These are phyloP conservation scores for Spisula solida DNA, from an alignment of 2,888 invertebrate genomes.

Conservation along the genomic window DNA sequence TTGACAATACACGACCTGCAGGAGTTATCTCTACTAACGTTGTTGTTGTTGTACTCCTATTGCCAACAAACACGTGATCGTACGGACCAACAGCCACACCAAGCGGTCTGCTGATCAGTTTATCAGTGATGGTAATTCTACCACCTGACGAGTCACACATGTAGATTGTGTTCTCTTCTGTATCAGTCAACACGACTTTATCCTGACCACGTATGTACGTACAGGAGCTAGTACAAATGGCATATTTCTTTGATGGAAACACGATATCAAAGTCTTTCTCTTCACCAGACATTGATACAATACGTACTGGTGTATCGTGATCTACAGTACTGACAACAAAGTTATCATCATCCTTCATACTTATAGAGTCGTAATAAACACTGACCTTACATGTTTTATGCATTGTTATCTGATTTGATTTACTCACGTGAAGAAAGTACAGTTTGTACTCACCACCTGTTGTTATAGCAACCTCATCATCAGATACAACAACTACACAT, in stretches of 20 bases:
- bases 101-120: conserved; percentile 10
- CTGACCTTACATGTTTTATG: not conserved
- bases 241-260: conserved; percentile 30
- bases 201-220: conserved; percentile 29
- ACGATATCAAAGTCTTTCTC: conserved; percentile 22
- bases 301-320: conserved; percentile 29
- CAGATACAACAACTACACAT: conserved; percentile 23
- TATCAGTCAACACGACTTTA: conserved; percentile 33
- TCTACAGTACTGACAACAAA: conserved; percentile 6
- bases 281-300: conserved; percentile 28
- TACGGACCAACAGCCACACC: conserved; percentile 35
- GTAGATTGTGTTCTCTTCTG: conserved; percentile 7
- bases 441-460: not conserved
- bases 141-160: conserved; percentile 19
- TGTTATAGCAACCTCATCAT: conserved; percentile 22
- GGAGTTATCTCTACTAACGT: conserved; percentile 5
- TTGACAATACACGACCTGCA: conserved; percentile 23
- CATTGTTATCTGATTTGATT: conserved; percentile 22
- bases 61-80: conserved; percentile 31
- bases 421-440: conserved; percentile 25
- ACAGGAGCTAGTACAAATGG: not conserved
- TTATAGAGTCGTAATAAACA: conserved; percentile 16
- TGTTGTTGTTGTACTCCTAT: not conserved
- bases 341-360: conserved; percentile 4
- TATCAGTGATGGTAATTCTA: conserved; percentile 11